Conservation (phyloP, 2,113 vertebrate species). For the Calyptommatus sinebrachiatus region DNA sequence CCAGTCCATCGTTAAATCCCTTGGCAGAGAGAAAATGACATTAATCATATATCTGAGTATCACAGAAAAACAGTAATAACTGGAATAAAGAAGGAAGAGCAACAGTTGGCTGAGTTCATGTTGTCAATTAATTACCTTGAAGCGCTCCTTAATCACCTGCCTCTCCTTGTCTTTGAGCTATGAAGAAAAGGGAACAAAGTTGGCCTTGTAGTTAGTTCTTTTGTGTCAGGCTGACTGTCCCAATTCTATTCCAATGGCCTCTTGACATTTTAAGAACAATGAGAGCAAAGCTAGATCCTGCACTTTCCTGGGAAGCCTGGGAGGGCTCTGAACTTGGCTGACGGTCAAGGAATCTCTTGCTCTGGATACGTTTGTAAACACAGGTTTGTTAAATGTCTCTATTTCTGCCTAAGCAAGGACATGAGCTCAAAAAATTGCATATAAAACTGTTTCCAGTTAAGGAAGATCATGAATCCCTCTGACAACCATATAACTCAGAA, state of each 20-base stretch:
- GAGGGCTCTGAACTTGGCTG: background rate
- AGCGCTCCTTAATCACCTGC: slow-evolving; percentile 97
- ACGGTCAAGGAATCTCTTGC: background rate
- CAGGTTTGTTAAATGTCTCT: too few species aligned
- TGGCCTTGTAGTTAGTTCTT: slow-evolving; percentile 19
- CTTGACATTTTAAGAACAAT: background rate
- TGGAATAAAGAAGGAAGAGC: background rate
- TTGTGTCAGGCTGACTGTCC: background rate
- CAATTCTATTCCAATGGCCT: background rate
- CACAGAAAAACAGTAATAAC: background rate
- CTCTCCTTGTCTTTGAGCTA: slow-evolving; percentile 97
- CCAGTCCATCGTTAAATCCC: slow-evolving; percentile 96
- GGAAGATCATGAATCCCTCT: background rate
- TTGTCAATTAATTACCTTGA: slow-evolving; percentile 82
- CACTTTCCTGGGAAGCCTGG: background rate
- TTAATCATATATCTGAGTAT: background rate
- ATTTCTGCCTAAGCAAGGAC: background rate
- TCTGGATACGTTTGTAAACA: background rate
- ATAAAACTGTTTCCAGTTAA: background rate
- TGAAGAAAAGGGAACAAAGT: slow-evolving; percentile 10
- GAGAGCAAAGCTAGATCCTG: too few species aligned
- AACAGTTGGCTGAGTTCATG: background rate
- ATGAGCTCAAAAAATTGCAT: background rate
- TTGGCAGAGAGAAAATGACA: slow-evolving; percentile 47
- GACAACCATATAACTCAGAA: background rate